These are phyloP conservation scores for Phyllotreta cruciferae DNA, from an alignment of 2,888 invertebrate species.

Conservation along the genomic window DNA sequence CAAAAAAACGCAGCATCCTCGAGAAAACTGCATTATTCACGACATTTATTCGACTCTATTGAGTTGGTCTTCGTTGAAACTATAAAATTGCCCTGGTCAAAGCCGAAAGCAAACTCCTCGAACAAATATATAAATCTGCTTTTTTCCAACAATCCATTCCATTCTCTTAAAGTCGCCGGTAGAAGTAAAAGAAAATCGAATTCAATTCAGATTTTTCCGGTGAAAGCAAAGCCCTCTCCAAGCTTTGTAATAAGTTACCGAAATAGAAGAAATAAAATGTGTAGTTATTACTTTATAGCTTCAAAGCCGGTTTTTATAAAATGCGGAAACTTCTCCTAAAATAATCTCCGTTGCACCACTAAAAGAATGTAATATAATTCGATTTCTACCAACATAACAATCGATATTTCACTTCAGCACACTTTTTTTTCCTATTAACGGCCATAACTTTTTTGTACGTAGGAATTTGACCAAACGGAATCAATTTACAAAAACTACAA, in stretches of 20 bases:
- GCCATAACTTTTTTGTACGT: too few relatives aligned
- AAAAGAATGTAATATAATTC: neutral
- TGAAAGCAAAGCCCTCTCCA: slow-evolving; percentile 18
- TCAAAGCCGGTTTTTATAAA: slow-evolving; percentile 5
- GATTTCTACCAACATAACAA: too few relatives aligned
- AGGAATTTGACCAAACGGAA: too few relatives aligned
- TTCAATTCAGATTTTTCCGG: slow-evolving; percentile 28
- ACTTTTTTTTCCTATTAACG: too few relatives aligned
- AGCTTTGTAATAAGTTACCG: slow-evolving; percentile 22
- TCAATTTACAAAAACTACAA: too few relatives aligned
- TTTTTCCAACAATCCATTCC: slow-evolving; percentile 17
- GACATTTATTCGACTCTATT: slow-evolving; percentile 22
- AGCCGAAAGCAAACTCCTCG: slow-evolving; percentile 18
- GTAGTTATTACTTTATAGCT: slow-evolving; percentile 8
- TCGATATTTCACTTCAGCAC: too few relatives aligned
- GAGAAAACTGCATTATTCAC: slow-evolving; percentile 23
- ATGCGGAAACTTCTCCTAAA: neutral
- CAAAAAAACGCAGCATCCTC: slow-evolving; percentile 4
- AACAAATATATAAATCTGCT: slow-evolving; percentile 22
- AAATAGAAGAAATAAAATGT: slow-evolving; percentile 13
- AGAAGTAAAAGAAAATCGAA: slow-evolving; percentile 22
- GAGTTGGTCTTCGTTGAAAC: slow-evolving; percentile 18
- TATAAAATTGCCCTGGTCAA: slow-evolving; percentile 24
- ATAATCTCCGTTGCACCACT: neutral
- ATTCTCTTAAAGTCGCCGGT: slow-evolving; percentile 23